Conservation (phyloP, 2,113 vertebrate genomes). For the Seriola aureovittata region DNA sequence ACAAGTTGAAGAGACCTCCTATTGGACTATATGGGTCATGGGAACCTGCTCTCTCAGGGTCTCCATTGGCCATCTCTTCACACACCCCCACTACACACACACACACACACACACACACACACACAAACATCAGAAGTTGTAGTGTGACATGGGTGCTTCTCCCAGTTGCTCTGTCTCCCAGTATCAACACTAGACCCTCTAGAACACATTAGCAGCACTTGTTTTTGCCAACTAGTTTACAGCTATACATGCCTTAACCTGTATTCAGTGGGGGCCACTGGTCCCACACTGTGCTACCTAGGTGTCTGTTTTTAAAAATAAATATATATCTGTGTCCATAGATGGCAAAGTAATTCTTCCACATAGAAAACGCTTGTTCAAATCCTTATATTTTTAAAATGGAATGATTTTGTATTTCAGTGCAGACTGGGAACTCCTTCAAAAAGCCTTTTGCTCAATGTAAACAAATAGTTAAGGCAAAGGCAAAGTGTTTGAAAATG, state of each 20-base stretch:
- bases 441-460: conserved; percentile 12
- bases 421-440: neutral
- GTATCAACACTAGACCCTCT: conserved; percentile 42
- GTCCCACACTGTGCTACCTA: conserved; percentile 29
- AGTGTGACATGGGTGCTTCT: conserved; percentile 54
- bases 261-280: conserved; percentile 31
- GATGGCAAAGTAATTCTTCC: neutral
- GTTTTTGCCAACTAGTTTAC: conserved; percentile 69
- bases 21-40: conserved; percentile 75
- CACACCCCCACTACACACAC: conserved; percentile 31
- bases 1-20: conserved; percentile 68
- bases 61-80: conserved; percentile 68
- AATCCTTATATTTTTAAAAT: neutral
- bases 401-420: neutral
- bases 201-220: conserved; percentile 67
- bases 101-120: conserved; percentile 45
- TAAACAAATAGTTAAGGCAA: conserved; percentile 34
- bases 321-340: neutral
- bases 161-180: conserved; percentile 49
- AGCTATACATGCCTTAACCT: conserved; percentile 61
- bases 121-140: conserved; percentile 42
- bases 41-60: conserved; percentile 74
- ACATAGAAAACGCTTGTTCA: neutral
- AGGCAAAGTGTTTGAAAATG: conserved; percentile 47
- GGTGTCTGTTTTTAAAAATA: neutral